phyloP scores from a whole-genome alignment of 2,113 vertebrate genomes.

The Cathartes aura region DNA sequence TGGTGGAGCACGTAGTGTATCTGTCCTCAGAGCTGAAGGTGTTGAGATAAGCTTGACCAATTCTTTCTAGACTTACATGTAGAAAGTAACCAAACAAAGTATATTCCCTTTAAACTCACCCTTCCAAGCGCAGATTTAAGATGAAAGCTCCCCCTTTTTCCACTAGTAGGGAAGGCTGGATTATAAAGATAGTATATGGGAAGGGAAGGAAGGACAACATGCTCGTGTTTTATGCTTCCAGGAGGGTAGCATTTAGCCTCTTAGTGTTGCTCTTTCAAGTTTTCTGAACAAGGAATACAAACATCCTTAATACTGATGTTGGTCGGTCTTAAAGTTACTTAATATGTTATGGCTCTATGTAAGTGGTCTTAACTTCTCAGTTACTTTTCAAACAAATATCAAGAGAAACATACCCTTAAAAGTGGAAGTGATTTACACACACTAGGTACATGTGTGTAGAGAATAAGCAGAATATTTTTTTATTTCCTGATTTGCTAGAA shows the following conservation, averaged over 20 bases:
- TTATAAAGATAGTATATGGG: not conserved
- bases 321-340: not conserved
- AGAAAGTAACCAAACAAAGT: not conserved
- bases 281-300: not conserved
- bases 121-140: not conserved
- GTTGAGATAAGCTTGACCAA: not conserved
- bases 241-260: not conserved
- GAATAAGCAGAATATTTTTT: not conserved
- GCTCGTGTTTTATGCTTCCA: not conserved
- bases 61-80: not conserved
- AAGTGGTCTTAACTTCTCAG: not conserved
- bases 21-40: not conserved
- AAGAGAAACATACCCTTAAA: not conserved
- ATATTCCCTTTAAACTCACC: not conserved
- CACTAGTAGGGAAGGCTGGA: not conserved
- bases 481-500: not conserved
- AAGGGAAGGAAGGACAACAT: not conserved
- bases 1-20: fast-evolving
- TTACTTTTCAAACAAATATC: not conserved
- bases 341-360: fast-evolving
- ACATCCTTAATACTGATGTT: not conserved
- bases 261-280: not conserved
- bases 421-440: not conserved
- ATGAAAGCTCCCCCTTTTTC: not conserved
- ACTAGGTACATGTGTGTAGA: not conserved